Evolutionary conservation across 1,140 invertebrate genomes (phyloP), one percentile per base, ranked within the genome.

Genomic region (Maniola jurtina): DNA sequence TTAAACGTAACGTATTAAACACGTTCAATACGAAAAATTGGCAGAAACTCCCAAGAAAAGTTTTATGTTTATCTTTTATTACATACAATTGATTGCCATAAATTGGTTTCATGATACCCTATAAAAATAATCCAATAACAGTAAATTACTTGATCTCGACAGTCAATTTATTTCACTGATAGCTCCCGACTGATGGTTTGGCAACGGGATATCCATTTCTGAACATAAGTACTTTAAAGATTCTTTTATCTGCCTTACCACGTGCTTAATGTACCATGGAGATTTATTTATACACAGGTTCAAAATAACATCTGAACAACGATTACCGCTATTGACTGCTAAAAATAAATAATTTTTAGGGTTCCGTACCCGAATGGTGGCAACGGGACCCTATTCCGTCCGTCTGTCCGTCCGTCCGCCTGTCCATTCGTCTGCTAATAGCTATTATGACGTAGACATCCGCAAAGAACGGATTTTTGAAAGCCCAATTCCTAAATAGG

Each of bases 181-280:
- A 52, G 14, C 7, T n/a, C 13, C 15, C 14, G 14, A 16, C 16
- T 25, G 15, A 52, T 52, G 48, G 14, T 52, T 25, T 15, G 14
- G 14, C 14, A 25, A 25, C 48, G 16, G n/a, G 48, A 52, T 16
- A 52, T 52, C 48, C 16, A 52, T 52, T 52, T 52, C 48, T 52
- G 48, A 25, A 8, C 14, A 52, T n/a, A n/a, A n/a, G n/a, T 50
- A 16, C 47, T 50, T 50, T 50, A 16, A 16, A 50, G n/a, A 50
- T 6, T 16, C 6, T 50, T n/a, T 16, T 52, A 15, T 52, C 42
- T 45, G 9, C 5, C 42, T 5, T 45, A 1, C 42, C 42, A 45
- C 42, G 6, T 52, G 16, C 16, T 52, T 52, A 52, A 52, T 52
- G 48, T 52, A 16, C 14, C 16, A 52, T 25, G 15, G 10, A 52